A percentile compares a stretch with the other conserved stretches of the same genome.
Conservation (phyloP, 2,888 invertebrate genomes). For the Balanococcus diminutus region DNA sequence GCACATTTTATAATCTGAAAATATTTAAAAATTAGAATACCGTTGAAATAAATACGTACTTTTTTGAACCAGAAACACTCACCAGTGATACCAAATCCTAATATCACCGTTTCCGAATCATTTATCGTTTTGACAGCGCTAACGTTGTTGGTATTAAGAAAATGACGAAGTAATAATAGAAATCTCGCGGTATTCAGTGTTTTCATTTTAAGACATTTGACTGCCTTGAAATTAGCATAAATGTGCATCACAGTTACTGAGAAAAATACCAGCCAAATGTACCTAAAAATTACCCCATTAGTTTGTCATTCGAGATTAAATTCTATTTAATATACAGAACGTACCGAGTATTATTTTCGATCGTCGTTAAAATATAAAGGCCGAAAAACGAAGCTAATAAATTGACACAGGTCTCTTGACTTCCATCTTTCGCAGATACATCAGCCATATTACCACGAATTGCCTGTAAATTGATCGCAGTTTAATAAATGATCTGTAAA, state of each 20-base stretch:
- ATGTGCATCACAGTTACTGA: constrained; percentile 80
- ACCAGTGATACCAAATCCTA: constrained; percentile 65
- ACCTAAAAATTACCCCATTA: constrained; percentile 63
- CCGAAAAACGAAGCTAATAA: constrained; percentile 82
- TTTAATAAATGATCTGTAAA: too few species aligned
- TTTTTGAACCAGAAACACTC: constrained; percentile 56
- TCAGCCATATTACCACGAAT: constrained; percentile 89
- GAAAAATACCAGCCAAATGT: constrained; percentile 75
- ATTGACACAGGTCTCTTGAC: constrained; percentile 96
- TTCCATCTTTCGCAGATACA: constrained; percentile 91
- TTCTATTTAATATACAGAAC: neutral
- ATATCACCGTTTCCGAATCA: constrained; percentile 72
- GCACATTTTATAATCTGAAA: constrained; percentile 68
- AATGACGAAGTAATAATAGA: constrained; percentile 72
- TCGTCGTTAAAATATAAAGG: constrained; percentile 73
- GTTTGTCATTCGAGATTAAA: neutral
- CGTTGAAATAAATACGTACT: neutral
- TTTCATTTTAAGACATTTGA: constrained; percentile 77
- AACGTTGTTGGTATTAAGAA: constrained; percentile 68
- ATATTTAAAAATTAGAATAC: constrained; percentile 19
- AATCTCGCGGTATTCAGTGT: constrained; percentile 83
- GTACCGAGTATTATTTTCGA: constrained; percentile 66
- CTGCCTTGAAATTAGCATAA: constrained; percentile 85
- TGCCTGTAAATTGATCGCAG: constrained; percentile 65
- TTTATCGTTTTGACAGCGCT: constrained; percentile 73